Evolutionary conservation across 2,888 invertebrate genomes (phyloP), one percentile per base, ranked within the genome.

Genomic region (Aporophyla lueneburgensis): DNA sequence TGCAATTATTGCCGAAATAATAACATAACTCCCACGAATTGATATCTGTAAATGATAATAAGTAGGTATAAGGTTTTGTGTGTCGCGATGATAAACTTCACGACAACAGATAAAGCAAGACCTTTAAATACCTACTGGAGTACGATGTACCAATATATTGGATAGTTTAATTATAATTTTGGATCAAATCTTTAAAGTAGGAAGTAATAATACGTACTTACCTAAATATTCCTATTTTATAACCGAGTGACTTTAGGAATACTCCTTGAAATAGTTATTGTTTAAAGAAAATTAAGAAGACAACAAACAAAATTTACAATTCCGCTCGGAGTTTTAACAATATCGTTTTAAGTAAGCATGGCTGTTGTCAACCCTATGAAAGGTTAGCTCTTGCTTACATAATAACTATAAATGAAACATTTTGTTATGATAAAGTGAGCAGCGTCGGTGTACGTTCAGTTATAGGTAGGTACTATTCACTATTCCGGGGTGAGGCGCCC

Each of bases 1-100:
- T 96, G 96, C 96, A 96, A 96, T 95, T 92, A 92, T 96, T 96
- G 96, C 96, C 96, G 96, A 96, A 96, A 96, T 96, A 94, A 94
- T 93, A 87, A 87, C 92, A 90, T 91, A 89, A 95, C 95, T 93
- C 93, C 94, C 94, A 95, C 94, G 92, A 90, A 90, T 87, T 89
- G 77, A 78, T 93, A 92, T 92, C 92, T 88, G 83, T 81, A 79
- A 75, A 70, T 88, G 89, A 89, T 84, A 82, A 77, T 71, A 51
- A 56, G 46, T 67, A 19, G 40, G 74, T 74, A 83, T 86, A 85
- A 80, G 79, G 79, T 80, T 83, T 88, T 87, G 81, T 87, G 83
- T 88, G 86, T 81, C 76, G 83, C 70, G 79, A 78, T 87, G 87
- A 89, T 88, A 87, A 87, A 82, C 66, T 76, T 80, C 53, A 71